These are phyloP conservation scores for Belonocnema kinseyi DNA, from an alignment of 1,140 invertebrate genomes.

Conservation along the genomic window DNA sequence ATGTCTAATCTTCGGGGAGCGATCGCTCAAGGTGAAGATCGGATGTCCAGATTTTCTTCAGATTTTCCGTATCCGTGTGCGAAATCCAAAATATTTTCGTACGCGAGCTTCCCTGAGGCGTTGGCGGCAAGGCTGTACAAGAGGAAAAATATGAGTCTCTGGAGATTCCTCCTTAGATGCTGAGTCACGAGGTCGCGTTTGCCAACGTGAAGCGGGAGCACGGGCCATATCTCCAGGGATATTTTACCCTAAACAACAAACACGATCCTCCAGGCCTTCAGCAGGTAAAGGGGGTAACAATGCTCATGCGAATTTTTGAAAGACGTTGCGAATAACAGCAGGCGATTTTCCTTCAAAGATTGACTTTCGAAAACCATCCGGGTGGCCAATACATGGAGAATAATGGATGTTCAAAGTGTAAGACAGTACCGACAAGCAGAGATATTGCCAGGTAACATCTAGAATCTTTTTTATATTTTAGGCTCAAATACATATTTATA, in stretches of 20 bases:
- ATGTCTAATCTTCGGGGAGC: conserved; percentile 43
- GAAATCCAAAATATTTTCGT: conserved; percentile 49
- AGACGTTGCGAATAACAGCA: not conserved
- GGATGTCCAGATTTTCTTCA: not conserved
- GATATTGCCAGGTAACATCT: too few species aligned
- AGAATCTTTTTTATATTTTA: too few species aligned
- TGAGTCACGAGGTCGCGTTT: conserved; percentile 66
- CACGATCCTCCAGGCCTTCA: not conserved
- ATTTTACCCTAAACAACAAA: not conserved
- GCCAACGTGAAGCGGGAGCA: conserved; percentile 50
- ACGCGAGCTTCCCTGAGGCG: conserved; percentile 46
- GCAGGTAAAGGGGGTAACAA: conserved; percentile 16
- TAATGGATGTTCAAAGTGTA: too few species aligned
- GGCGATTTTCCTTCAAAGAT: not conserved
- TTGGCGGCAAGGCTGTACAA: conserved; percentile 54
- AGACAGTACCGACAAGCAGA: too few species aligned
- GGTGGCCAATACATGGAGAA: not conserved
- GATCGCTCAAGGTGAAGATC: conserved; percentile 48
- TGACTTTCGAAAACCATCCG: not conserved
- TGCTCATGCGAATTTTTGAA: not conserved
- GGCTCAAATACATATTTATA: too few species aligned
- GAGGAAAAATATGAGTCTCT: conserved; percentile 63
- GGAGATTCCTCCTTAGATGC: conserved; percentile 60
- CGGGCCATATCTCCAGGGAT: conserved; percentile 23
- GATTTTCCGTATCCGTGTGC: not conserved